These are phyloP conservation scores for Pseudonaja textilis DNA, from an alignment of 2,113 vertebrate genomes.

Conservation along the genomic window DNA sequence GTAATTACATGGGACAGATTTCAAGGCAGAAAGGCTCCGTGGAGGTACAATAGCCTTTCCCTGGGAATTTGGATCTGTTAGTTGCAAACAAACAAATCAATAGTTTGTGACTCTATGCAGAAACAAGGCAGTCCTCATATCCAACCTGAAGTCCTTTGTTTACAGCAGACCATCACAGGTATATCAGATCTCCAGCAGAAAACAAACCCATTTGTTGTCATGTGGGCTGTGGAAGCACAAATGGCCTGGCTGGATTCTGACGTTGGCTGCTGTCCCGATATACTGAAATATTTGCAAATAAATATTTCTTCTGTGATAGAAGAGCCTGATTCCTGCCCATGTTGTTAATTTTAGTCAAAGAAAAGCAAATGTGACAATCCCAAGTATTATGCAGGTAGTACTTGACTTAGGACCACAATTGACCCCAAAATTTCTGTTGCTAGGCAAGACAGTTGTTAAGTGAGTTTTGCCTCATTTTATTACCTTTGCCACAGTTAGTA, in stretches of 20 bases:
- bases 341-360: not conserved
- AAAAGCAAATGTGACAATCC: not conserved
- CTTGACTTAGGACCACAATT: too few relatives aligned
- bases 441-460: not conserved
- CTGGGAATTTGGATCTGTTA: not conserved
- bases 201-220: not conserved
- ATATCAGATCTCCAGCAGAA: not conserved
- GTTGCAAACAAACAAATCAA: not conserved
- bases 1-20: not conserved
- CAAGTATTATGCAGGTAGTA: not conserved
- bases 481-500: not conserved
- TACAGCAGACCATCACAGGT: not conserved
- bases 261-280: too few relatives aligned
- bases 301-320: not conserved
- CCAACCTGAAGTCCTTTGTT: not conserved
- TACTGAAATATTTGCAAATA: not conserved
- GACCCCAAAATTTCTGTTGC: too few relatives aligned
- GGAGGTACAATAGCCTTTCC: not conserved
- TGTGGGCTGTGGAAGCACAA: not conserved
- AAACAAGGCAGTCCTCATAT: not conserved
- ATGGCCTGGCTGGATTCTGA: not conserved
- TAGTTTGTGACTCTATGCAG: not conserved
- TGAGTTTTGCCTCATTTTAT: not conserved
- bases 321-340: not conserved
- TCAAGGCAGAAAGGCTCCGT: not conserved